These are phyloP conservation scores for Pseudochirops cupreus DNA, from an alignment of 2,797 vertebrate species.

Conservation along the genomic window DNA sequence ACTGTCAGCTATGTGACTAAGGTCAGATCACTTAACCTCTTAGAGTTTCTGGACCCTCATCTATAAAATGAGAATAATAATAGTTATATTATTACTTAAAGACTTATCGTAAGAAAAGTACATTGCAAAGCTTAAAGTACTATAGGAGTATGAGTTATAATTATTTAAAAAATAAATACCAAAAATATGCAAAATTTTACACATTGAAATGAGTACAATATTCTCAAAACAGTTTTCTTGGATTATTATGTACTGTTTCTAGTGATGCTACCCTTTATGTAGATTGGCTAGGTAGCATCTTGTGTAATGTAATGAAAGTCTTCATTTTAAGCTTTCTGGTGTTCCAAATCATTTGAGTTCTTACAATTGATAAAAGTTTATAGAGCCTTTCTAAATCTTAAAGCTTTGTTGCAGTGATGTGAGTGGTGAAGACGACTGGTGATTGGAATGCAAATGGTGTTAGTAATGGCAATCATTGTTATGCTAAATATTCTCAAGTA, in stretches of 20 bases:
- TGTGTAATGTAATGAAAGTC: neutral
- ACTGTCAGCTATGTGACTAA: neutral
- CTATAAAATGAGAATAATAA: neutral
- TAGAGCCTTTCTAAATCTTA: neutral
- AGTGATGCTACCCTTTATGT: neutral
- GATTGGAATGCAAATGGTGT: neutral
- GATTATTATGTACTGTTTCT: neutral
- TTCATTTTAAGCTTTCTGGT: neutral
- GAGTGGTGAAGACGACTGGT: neutral
- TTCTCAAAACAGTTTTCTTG: neutral
- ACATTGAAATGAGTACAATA: neutral
- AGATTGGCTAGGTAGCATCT: neutral
- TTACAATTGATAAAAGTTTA: neutral
- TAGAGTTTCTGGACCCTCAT: neutral
- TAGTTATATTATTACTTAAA: neutral
- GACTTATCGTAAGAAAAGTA: neutral
- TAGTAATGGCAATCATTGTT: neutral
- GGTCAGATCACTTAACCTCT: neutral
- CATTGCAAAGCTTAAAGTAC: neutral
- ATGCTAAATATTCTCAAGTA: neutral
- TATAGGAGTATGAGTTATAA: neutral
- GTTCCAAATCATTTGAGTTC: neutral
- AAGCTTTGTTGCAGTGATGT: neutral
- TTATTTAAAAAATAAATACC: neutral
- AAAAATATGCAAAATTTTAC: neutral